These are phyloP conservation scores for Drosophila leontia DNA, from an alignment of 1,140 invertebrate genomes.

Conservation along the genomic window DNA sequence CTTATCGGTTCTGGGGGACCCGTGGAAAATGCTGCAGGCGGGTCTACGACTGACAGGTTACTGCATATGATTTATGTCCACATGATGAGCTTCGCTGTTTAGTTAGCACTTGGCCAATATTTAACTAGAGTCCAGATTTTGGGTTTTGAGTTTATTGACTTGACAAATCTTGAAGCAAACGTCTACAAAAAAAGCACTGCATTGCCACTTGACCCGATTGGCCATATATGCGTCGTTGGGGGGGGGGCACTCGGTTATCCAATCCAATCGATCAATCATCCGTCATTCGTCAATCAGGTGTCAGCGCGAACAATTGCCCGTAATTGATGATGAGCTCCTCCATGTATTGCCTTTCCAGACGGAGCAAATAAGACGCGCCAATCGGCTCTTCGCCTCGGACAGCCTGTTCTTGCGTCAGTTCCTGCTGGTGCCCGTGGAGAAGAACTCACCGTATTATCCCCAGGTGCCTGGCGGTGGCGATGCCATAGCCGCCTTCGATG, in stretches of 20 bases:
- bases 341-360: conserved; percentile 87
- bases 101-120: conserved; percentile 47
- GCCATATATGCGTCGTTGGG: conserved; percentile 18
- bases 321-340: conserved; percentile 60
- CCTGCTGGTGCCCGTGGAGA: conserved; percentile 91
- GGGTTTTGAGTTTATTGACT: conserved; percentile 25
- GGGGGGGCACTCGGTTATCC: conserved; percentile 30
- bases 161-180: conserved; percentile 6
- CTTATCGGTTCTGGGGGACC: conserved; percentile 41
- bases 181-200: conserved; percentile 14
- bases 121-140: conserved; percentile 33
- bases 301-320: conserved; percentile 48
- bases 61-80: conserved; percentile 72
- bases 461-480: conserved; percentile 75
- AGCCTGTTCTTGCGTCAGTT: conserved; percentile 94
- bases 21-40: conserved; percentile 50
- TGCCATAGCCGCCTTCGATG: conserved; percentile 49
- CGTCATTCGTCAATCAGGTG: conserved; percentile 38
- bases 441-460: conserved; percentile 87
- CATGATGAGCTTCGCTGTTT: conserved; percentile 20
- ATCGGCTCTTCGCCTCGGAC: conserved; percentile 94
- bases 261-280: conserved; percentile 48
- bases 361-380: conserved; percentile 94
- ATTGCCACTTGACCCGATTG: conserved; percentile 40
- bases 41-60: conserved; percentile 46